Conservation (phyloP, 2,797 vertebrate species). For the Bufotes viridis region DNA sequence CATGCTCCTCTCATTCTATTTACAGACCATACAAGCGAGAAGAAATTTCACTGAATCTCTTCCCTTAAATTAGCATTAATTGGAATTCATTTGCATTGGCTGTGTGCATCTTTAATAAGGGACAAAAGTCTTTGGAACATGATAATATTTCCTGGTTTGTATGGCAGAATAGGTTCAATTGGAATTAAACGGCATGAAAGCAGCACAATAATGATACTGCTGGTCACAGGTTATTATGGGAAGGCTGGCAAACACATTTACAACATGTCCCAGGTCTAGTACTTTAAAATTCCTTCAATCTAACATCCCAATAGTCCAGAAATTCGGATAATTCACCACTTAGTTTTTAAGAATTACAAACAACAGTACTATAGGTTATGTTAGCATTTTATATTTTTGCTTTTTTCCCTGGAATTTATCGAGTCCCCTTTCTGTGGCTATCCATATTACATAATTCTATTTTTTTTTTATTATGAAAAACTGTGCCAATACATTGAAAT, state of each 20-base stretch:
- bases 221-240: background rate
- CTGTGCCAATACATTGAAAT: too few species aligned
- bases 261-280: background rate
- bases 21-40: constrained; percentile 11
- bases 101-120: constrained; percentile 37
- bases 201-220: background rate
- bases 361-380: background rate
- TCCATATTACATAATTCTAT: too few species aligned
- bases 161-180: background rate
- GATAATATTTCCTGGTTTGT: constrained; percentile 14
- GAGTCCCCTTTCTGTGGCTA: too few species aligned
- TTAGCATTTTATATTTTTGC: background rate
- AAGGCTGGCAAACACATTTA: background rate
- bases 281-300: background rate
- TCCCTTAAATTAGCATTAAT: constrained; percentile 6
- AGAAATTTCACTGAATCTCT: background rate
- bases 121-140: constrained; percentile 16
- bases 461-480: too few species aligned
- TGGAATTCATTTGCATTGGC: background rate
- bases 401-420: background rate
- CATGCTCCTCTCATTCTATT: constrained; percentile 60
- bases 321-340: background rate
- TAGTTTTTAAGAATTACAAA: background rate
- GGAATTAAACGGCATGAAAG: constrained; percentile 23
- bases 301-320: background rate